phyloP scores from a whole-genome alignment of 2,888 invertebrate genomes.

The Autographa gamma region DNA sequence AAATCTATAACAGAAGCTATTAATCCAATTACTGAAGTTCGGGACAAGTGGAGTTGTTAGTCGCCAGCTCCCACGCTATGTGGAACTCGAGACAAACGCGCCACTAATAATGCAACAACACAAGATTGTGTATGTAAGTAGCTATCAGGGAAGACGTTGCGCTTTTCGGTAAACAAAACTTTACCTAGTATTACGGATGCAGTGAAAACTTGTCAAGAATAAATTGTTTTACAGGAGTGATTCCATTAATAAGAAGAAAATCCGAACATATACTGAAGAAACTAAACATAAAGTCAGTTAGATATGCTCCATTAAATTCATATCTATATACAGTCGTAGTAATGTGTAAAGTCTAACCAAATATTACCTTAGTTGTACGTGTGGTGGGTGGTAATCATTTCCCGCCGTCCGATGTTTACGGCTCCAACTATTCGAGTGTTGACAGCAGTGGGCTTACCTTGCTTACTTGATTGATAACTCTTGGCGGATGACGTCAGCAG shows the following conservation, averaged over 20 bases:
- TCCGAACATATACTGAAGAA: too few relatives aligned
- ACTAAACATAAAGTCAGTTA: not conserved
- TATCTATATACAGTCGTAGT: not conserved
- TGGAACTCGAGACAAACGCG: not conserved
- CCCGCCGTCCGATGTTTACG: not conserved
- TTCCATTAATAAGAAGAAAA: too few relatives aligned
- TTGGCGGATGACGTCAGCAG: conserved; percentile 17
- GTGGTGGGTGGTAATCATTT: not conserved
- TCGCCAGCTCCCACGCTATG: conserved; percentile 11
- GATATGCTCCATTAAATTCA: not conserved
- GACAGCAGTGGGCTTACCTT: not conserved
- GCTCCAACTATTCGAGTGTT: not conserved
- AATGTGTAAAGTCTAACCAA: not conserved
- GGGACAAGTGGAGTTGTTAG: conserved; percentile 33
- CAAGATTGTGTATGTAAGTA: not conserved
- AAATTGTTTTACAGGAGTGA: too few relatives aligned
- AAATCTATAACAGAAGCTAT: conserved; percentile 31
- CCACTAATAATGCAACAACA: not conserved
- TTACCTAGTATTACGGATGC: not conserved
- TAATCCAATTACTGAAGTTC: conserved; percentile 51
- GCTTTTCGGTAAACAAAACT: not conserved
- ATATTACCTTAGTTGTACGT: not conserved
- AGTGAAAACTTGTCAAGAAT: not conserved
- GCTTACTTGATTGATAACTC: conserved; percentile 22
- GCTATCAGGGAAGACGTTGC: not conserved